A percentile compares a stretch with the other conserved stretches of the same genome.
Conservation (phyloP, 2,113 vertebrate species). For the Epinephelus cyanopodus region DNA sequence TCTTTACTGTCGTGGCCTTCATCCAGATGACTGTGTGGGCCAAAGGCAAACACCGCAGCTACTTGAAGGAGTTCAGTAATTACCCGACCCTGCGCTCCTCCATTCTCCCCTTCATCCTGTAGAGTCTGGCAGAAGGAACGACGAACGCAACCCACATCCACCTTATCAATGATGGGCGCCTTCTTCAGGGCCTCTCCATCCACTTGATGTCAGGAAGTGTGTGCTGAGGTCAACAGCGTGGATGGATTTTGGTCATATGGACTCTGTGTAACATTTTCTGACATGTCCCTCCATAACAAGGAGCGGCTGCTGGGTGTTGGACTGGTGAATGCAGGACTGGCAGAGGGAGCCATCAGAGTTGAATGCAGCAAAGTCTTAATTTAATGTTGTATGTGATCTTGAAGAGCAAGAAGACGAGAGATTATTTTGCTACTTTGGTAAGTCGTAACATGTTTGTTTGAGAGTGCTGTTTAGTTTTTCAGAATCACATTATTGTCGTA, state of each 20-base stretch:
- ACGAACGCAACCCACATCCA: constrained; percentile 12
- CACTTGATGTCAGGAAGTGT: constrained; percentile 31
- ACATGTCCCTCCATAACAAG: constrained; percentile 9
- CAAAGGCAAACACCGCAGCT: constrained; percentile 92
- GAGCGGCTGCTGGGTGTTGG: constrained; percentile 1
- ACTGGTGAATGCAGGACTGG: constrained; percentile 44
- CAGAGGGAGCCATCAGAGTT: constrained; percentile 29
- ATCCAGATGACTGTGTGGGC: constrained; percentile 96
- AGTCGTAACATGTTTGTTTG: constrained; percentile 31
- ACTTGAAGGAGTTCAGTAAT: constrained; percentile 92
- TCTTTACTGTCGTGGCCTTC: constrained; percentile 92
- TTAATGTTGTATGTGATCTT: constrained; percentile 49
- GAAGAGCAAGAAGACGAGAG: constrained; percentile 16
- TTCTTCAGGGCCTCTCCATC: constrained; percentile 25
- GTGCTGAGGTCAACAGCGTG: constrained; percentile 16
- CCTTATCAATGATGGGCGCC: background rate
- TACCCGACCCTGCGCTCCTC: constrained; percentile 92
- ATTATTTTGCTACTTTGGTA: constrained; percentile 56
- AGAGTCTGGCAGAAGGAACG: constrained; percentile 56
- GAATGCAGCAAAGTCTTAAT: constrained; percentile 79
- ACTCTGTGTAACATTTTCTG: constrained; percentile 19
- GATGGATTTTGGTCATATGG: constrained; percentile 29
- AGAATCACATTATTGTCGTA: constrained; percentile 3
- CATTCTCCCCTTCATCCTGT: constrained; percentile 93
- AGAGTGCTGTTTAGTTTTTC: constrained; percentile 21